Base-by-base conservation (phyloP, 1,140 invertebrate genomes). In the Papilio polyxenes region DNA sequence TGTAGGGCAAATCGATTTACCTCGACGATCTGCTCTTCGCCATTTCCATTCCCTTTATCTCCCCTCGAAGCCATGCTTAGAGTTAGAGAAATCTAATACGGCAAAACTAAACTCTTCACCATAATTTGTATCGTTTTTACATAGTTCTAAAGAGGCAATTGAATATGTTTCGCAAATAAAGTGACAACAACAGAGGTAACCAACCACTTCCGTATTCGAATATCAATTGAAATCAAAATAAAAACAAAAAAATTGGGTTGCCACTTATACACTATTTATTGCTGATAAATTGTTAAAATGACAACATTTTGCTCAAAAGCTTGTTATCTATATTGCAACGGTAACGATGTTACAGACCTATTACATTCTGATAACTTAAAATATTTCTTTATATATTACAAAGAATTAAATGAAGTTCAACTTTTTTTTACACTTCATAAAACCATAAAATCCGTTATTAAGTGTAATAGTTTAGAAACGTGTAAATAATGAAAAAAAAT, bases 11-110 rank as follows among this genome's bases (percentile, higher is more conserved):
- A 92, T 92, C 89, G 88, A 92, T 92, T 92, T 93, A 95, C 94
- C 94, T 95, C 94, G 76, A 95, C 94, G 81, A 94, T 94, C 88
- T 94, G 93, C 85, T 95, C 94, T 85, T 95, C 94, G 91, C 93
- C 93, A 93, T 93, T 94, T 86, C 92, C 91, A 89, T 92, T 93
- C 83, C 89, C 90, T 90, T 95, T 95, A 88, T 95, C 94, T 88
- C 94, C 93, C 89, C 93, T 89, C 83, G 92, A 90, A 87, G 93
- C 91, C 93, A 94, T 94, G 83, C 86, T 92, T 89, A 80, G 80
- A 80, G 80, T 86, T 88, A 85, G 75, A 83, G 87, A 87, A 82
- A 83, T 85, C 87, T 90, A 84, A 84, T 85, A 88, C 77, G 87
- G 86, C 82, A 80, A 81, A 83, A 85, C 87, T 80, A 83, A 86